Base-by-base conservation (phyloP, 2,888 invertebrate genomes). In the Rhingia campestris region DNA sequence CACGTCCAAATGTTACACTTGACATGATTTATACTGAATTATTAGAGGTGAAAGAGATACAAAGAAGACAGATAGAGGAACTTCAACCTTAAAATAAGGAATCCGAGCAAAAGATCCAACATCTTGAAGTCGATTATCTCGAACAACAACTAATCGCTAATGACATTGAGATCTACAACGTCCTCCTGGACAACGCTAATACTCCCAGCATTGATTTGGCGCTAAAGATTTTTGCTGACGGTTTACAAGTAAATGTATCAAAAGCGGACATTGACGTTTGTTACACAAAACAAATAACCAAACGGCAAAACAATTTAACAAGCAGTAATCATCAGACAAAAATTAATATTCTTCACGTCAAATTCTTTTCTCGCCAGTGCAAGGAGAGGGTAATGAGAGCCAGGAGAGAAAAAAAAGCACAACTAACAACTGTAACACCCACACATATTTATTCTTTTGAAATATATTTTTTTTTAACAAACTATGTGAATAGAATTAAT, bases 71-170 rank as follows among this genome's bases (percentile, higher is more conserved):
- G 33, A 47, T 35, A 9, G 35, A 61, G 6, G 47, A 35, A 14
- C 6, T 61, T 14, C 61, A 61, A 47, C 6, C 14, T 0, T 12
- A 47, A 47, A 47, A 12, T n/a, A 47, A 47, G 10, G 61, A 47
- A 35, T 61, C 33, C 47, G 61, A 47, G 35, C 33, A 61, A 14
- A 47, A 35, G 47, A 35, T 61, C 3, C 30, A 6, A 0, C 22
- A 14, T 6, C 22, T 56, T 37, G 56, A 56, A 10, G 32, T 61
- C 35, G 32, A 61, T 47, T 47, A 47, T 14, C 47, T 61, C 14
- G 33, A 61, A 64, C 64, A 51, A 51, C 39, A 51, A n/a, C 51
- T 39, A 32, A 30, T 64, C 10, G 49, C 63, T 6, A 63, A 49
- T 1, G 4, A 9, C 35, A 51, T 53, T 1, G 51, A 64, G 6